Conservation (phyloP, 2,888 invertebrate species). For the Sphecodes monilicornis region DNA sequence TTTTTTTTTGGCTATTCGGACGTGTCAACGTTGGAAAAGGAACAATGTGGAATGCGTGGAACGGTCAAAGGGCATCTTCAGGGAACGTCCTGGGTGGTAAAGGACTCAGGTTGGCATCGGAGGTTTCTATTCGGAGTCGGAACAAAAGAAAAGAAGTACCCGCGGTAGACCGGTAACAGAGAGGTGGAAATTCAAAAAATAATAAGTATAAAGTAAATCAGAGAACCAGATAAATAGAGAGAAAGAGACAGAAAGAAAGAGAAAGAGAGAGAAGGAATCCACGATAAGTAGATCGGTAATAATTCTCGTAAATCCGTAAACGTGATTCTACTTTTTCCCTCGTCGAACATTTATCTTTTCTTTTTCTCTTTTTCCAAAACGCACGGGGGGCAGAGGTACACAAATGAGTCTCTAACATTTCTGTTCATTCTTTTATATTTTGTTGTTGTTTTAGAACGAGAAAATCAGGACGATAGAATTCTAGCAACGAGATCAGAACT, state of each 20-base stretch:
- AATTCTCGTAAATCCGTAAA: not conserved
- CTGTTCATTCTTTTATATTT: not conserved
- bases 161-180: conserved; percentile 7
- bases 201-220: conserved; percentile 12
- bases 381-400: not conserved
- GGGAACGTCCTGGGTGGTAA: not conserved
- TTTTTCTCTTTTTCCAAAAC: not conserved
- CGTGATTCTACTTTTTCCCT: not conserved
- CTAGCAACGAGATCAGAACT: not conserved
- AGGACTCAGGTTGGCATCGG: not conserved
- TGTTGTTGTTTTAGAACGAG: not conserved
- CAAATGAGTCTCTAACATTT: not conserved
- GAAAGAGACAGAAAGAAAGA: conserved; percentile 45
- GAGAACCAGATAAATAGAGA: conserved; percentile 41
- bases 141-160: not conserved
- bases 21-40: not conserved
- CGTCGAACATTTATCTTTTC: not conserved
- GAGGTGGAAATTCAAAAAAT: conserved; percentile 3
- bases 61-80: not conserved
- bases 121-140: not conserved
- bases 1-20: not conserved
- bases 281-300: conserved; percentile 26
- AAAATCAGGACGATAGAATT: not conserved
- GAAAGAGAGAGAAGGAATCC: conserved; percentile 45
- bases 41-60: not conserved